These are phyloP conservation scores for Sitta carolinensis DNA, from an alignment of 2,797 vertebrate species.

Conservation along the genomic window DNA sequence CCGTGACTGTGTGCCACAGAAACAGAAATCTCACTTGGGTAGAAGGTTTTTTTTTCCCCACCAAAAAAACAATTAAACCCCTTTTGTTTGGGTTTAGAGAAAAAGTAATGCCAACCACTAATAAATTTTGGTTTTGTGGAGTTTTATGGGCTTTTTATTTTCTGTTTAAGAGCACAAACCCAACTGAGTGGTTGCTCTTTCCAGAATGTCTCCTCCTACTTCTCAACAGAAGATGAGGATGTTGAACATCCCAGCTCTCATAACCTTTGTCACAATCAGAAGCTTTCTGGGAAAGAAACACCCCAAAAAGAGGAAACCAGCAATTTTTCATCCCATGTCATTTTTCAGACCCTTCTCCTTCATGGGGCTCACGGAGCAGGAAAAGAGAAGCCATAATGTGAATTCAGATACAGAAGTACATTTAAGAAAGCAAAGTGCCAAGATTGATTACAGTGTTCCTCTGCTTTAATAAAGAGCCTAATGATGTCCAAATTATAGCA, in stretches of 20 bases:
- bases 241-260: background rate
- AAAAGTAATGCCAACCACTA: background rate
- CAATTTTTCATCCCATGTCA: background rate
- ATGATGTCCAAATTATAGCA: slow-evolving; percentile 68
- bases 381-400: background rate
- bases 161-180: background rate
- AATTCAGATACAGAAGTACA: background rate
- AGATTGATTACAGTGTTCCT: slow-evolving; percentile 46
- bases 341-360: background rate
- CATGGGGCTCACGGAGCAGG: accelerated
- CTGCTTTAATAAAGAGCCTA: slow-evolving; percentile 63
- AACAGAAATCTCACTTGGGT: background rate
- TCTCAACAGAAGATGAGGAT: background rate
- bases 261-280: background rate
- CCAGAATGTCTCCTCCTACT: background rate
- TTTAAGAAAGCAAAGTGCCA: slow-evolving; percentile 44
- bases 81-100: background rate
- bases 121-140: background rate
- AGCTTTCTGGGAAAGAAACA: background rate
- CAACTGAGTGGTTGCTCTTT: background rate
- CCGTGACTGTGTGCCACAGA: background rate
- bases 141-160: background rate
- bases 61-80: background rate
- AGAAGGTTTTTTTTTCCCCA: background rate
- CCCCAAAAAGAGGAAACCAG: background rate